These are phyloP conservation scores for Anthrax anthrax DNA, from an alignment of 2,888 invertebrate genomes.

Conservation along the genomic window DNA sequence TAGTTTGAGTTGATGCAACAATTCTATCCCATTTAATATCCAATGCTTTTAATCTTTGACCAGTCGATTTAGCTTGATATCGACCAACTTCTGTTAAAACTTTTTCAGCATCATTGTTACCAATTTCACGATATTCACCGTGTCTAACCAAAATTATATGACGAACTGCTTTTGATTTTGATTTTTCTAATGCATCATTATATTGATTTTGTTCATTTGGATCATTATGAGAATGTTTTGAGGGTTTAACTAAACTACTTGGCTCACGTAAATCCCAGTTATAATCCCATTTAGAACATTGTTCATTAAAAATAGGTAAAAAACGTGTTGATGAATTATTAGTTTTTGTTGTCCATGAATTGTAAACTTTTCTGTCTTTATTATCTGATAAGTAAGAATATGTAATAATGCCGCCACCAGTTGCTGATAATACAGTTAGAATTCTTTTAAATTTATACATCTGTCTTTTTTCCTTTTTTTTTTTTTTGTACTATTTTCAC, in stretches of 20 bases:
- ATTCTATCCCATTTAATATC: conserved; percentile 65
- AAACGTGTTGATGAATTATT: conserved; percentile 15
- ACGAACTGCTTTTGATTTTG: conserved; percentile 41
- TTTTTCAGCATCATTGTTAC: conserved; percentile 55
- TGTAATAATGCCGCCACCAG: conserved; percentile 48
- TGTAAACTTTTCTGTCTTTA: conserved; percentile 37
- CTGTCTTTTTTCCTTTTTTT: too few relatives aligned
- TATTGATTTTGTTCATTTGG: conserved; percentile 51
- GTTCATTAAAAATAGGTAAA: conserved; percentile 12
- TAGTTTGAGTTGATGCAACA: conserved; percentile 79
- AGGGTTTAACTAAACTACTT: conserved; percentile 50
- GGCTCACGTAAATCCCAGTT: conserved; percentile 87
- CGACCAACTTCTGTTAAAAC: conserved; percentile 67
- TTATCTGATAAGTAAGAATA: conserved; percentile 42
- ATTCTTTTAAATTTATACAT: conserved; percentile 18
- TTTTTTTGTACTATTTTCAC: too few relatives aligned
- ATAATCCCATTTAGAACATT: conserved; percentile 57
- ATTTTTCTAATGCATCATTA: conserved; percentile 50
- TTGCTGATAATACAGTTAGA: conserved; percentile 41
- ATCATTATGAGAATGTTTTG: conserved; percentile 28
- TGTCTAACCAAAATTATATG: conserved; percentile 85
- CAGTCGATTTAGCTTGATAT: conserved; percentile 74
- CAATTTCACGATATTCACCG: conserved; percentile 79
- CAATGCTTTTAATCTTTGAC: conserved; percentile 61
- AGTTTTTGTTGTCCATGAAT: conserved; percentile 61